These are phyloP conservation scores for Limonius californicus DNA, from an alignment of 1,140 invertebrate genomes.

Conservation along the genomic window DNA sequence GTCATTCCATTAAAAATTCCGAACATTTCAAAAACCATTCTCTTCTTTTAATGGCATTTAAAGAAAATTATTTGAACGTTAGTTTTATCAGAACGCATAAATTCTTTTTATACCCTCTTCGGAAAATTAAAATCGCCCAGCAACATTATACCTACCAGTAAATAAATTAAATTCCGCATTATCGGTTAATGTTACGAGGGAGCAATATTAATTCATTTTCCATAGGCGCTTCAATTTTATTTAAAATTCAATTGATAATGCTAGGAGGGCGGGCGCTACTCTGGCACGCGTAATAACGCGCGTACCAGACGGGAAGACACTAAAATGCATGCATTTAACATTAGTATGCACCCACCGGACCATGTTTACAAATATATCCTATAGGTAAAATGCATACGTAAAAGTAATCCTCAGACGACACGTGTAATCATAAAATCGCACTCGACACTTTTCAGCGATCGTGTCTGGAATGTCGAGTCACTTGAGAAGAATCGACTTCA, in stretches of 20 bases:
- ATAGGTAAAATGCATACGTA: conserved; percentile 3
- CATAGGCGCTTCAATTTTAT: too few species aligned
- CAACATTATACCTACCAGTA: background rate
- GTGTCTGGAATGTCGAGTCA: background rate
- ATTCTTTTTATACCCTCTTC: background rate
- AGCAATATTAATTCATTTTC: background rate
- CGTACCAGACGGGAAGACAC: background rate
- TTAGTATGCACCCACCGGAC: conserved; percentile 7
- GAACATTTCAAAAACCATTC: background rate
- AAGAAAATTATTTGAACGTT: conserved; percentile 11
- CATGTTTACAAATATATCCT: conserved; percentile 15
- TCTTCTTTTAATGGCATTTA: conserved; percentile 15
- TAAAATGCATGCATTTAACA: background rate
- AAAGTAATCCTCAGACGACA: background rate
- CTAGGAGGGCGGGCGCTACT: too few species aligned
- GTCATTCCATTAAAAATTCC: background rate
- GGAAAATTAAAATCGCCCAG: conserved; percentile 1
- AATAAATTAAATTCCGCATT: background rate
- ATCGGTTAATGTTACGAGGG: background rate
- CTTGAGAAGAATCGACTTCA: background rate
- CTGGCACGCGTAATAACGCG: too few species aligned
- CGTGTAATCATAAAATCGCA: background rate
- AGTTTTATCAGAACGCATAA: conserved; percentile 5
- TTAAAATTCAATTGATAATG: too few species aligned
- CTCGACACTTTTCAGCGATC: background rate